Evolutionary conservation across 2,113 vertebrate species (phyloP).

Genomic region (Theristicus caerulescens): DNA sequence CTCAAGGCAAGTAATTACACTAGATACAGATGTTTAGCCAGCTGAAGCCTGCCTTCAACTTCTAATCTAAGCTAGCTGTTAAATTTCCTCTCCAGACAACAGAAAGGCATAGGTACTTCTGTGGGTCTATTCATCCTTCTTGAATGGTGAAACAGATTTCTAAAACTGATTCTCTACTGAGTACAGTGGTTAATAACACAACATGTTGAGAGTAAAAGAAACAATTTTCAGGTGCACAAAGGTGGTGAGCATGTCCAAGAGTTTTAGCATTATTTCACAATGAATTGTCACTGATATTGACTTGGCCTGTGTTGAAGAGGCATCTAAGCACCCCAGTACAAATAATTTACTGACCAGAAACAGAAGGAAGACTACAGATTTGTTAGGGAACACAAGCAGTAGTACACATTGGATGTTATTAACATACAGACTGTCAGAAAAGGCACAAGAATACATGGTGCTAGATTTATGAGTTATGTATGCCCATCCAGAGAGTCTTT

Average conservation of each 20-base stretch:
- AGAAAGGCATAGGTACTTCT: background rate
- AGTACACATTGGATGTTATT: background rate
- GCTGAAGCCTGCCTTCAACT: background rate
- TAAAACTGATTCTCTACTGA: background rate
- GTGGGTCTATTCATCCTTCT: background rate
- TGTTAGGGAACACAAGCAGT: background rate
- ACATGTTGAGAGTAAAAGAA: background rate
- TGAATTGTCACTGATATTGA: background rate
- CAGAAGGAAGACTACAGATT: background rate
- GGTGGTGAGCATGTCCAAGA: background rate
- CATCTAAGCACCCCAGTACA: background rate
- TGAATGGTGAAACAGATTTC: background rate
- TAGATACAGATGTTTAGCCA: background rate
- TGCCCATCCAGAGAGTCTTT: background rate
- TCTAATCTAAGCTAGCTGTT: background rate
- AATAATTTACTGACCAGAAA: background rate
- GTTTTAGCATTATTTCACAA: background rate
- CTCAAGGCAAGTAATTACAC: background rate
- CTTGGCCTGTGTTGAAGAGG: background rate
- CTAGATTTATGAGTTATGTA: background rate
- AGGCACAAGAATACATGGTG: background rate
- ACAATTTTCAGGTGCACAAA: background rate
- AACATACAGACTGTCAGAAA: background rate
- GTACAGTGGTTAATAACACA: background rate
- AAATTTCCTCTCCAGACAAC: background rate